phyloP scores from a whole-genome alignment of 2,888 invertebrate genomes.

The Aleiodes alternator region DNA sequence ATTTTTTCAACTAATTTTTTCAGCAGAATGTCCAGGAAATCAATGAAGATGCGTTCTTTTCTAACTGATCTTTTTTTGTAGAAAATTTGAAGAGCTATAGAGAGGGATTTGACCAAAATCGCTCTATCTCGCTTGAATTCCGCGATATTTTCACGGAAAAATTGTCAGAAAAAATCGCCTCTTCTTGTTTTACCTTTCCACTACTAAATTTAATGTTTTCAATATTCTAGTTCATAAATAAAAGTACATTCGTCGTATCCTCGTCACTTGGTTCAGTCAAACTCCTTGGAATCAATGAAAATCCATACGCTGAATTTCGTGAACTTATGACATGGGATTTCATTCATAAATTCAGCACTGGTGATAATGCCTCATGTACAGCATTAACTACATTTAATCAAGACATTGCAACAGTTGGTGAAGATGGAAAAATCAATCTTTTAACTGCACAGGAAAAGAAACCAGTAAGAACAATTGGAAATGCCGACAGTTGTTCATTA shows the following conservation, averaged over 20 bases:
- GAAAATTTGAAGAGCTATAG: no score
- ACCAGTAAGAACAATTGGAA: slow-evolving; percentile 78
- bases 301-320: slow-evolving; percentile 78
- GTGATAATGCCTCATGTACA: slow-evolving; percentile 83
- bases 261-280: slow-evolving; percentile 82
- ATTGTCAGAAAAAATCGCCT: background rate
- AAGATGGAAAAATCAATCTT: slow-evolving; percentile 85
- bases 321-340: slow-evolving; percentile 81
- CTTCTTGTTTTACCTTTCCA: no score
- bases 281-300: slow-evolving; percentile 81
- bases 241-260: slow-evolving; percentile 80
- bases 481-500: slow-evolving; percentile 89
- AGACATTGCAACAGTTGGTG: slow-evolving; percentile 88
- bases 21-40: no score
- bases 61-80: no score
- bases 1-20: no score
- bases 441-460: slow-evolving; percentile 77
- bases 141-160: background rate
- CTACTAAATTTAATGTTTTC: background rate
- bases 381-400: slow-evolving; percentile 85
- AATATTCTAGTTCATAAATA: slow-evolving; percentile 79
- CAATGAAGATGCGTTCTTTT: no score
- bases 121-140: background rate
- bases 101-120: no score
- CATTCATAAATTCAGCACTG: slow-evolving; percentile 80